phyloP scores from a whole-genome alignment of 2,888 invertebrate genomes.

The Malachius bipustulatus region DNA sequence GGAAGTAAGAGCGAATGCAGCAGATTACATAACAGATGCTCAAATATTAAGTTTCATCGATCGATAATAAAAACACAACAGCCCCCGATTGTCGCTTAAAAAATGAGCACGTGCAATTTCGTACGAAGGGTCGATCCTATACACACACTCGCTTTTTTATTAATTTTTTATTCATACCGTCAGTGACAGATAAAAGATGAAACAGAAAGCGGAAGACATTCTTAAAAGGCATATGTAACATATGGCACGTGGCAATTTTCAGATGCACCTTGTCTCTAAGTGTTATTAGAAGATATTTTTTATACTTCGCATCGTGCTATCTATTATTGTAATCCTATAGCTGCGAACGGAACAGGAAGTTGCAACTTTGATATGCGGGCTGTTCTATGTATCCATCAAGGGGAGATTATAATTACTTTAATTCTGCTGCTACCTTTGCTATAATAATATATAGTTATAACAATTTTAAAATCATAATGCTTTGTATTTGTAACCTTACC shows the following conservation, averaged over 20 bases:
- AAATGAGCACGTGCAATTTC: conserved; percentile 3
- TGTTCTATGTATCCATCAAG: no score
- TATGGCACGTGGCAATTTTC: conserved; percentile 20
- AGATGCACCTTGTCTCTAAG: conserved; percentile 5
- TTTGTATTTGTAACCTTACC: no score
- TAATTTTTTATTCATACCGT: background rate
- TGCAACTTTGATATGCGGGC: no score
- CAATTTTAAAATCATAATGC: no score
- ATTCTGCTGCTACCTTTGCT: no score
- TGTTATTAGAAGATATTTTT: conserved; percentile 3
- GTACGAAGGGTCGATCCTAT: background rate
- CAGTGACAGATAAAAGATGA: conserved; percentile 3
- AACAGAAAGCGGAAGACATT: conserved; percentile 2
- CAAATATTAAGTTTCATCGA: background rate
- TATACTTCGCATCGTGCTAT: no score
- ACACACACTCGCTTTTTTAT: conserved; percentile 1
- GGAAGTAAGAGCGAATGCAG: background rate
- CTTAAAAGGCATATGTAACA: conserved; percentile 7
- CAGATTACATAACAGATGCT: background rate
- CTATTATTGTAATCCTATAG: no score
- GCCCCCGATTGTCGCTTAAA: background rate
- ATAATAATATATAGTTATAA: no score
- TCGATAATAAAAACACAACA: background rate
- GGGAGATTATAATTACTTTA: no score
- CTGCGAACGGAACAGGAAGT: no score